Percentiles rank a stretch among this genome's conserved stretches.
Evolutionary conservation across 2,113 vertebrate species (phyloP).

Genomic region (Solea solea): DNA sequence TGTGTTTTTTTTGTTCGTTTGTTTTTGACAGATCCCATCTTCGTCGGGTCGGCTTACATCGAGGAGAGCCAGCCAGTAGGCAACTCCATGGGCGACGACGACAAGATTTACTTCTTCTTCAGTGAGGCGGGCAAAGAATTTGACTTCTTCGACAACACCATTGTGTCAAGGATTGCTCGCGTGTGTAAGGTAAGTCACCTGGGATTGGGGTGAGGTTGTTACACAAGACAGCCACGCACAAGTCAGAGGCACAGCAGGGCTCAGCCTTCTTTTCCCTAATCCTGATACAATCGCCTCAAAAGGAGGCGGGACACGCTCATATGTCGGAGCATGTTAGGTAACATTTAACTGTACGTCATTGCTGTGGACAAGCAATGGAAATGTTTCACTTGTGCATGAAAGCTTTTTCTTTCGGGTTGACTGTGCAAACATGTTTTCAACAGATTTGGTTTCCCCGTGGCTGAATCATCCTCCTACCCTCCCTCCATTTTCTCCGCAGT

Average conservation of each 20-base stretch:
- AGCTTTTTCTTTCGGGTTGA: constrained; percentile 27
- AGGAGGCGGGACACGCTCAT: constrained; percentile 29
- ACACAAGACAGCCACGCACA: constrained; percentile 7
- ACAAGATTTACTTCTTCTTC: constrained; percentile 98
- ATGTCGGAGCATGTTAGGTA: constrained; percentile 29
- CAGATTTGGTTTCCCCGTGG: constrained; percentile 53
- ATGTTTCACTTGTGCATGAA: constrained; percentile 22
- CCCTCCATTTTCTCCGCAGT: constrained; percentile 57
- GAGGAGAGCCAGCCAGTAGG: constrained; percentile 85
- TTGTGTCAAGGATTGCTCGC: constrained; percentile 91
- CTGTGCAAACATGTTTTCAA: constrained; percentile 64
- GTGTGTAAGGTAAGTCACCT: constrained; percentile 90
- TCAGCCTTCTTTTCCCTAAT: constrained; percentile 46
- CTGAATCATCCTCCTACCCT: constrained; percentile 42
- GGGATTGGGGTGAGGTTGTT: constrained; percentile 1
- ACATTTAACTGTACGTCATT: constrained; percentile 14
- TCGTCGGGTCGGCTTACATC: constrained; percentile 91
- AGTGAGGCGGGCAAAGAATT: constrained; percentile 94
- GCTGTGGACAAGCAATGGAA: constrained; percentile 26
- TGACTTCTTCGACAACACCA: constrained; percentile 94
- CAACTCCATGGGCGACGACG: constrained; percentile 82
- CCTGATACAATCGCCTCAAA: constrained; percentile 37
- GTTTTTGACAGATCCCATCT: constrained; percentile 85
- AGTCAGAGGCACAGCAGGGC: constrained; percentile 15
- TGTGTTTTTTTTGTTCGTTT: background rate